phyloP scores from a whole-genome alignment of 1,140 invertebrate genomes.

The Drosophila auraria region DNA sequence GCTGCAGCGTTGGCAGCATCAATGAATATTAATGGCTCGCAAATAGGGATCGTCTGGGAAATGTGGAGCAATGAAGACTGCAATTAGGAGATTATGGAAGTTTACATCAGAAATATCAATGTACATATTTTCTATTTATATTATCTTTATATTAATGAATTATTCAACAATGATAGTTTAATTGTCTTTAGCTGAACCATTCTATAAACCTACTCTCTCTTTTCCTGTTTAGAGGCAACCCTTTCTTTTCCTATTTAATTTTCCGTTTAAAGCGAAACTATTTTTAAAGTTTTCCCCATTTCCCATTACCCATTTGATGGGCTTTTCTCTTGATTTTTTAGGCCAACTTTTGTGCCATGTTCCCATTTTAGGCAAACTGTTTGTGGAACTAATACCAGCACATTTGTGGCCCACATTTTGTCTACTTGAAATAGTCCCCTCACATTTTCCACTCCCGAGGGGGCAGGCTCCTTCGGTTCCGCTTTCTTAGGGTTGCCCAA shows the following conservation, averaged over 20 bases:
- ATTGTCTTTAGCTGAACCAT: no score
- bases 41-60: background rate
- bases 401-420: slow-evolving; percentile 24
- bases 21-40: slow-evolving; percentile 40
- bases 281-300: background rate
- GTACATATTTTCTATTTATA: no score
- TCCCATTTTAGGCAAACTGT: slow-evolving; percentile 19
- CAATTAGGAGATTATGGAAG: background rate
- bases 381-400: slow-evolving; percentile 21
- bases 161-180: no score
- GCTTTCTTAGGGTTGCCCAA: slow-evolving; percentile 39
- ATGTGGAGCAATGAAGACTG: no score
- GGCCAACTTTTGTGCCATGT: background rate
- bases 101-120: background rate
- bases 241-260: background rate
- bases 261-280: background rate
- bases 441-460: slow-evolving; percentile 5
- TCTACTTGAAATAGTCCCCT: slow-evolving; percentile 8
- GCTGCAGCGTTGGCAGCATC: slow-evolving; percentile 2
- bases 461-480: background rate
- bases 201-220: no score
- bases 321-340: background rate
- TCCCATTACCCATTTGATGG: background rate
- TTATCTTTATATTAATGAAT: no score
- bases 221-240: background rate